Evolutionary conservation across 2,888 invertebrate genomes (phyloP).

Genomic region (Erebia aethiops): DNA sequence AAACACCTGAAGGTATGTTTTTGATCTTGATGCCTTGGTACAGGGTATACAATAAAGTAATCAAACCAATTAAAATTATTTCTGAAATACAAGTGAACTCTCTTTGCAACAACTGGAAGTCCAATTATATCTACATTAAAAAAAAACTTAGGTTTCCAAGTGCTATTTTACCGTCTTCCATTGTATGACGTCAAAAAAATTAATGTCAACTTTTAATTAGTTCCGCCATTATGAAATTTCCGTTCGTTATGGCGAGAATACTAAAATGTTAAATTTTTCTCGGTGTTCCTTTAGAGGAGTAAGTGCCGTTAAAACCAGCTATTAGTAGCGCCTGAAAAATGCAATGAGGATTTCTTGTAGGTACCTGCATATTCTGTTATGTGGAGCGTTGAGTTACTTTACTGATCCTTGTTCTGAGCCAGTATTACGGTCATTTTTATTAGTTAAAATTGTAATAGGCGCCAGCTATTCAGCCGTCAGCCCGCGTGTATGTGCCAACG

Average conservation of each 20-base stretch:
- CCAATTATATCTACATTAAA: conserved; percentile 4
- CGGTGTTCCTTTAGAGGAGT: conserved; percentile 10
- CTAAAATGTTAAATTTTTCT: conserved; percentile 2
- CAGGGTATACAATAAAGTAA: too few relatives aligned
- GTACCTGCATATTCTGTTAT: neutral
- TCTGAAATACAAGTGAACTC: neutral
- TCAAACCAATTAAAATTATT: neutral
- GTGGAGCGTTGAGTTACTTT: neutral
- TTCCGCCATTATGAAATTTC: conserved; percentile 18
- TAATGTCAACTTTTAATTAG: conserved; percentile 23
- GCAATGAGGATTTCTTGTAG: conserved; percentile 6
- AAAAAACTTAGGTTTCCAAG: neutral
- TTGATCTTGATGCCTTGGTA: too few relatives aligned
- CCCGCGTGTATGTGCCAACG: too few relatives aligned
- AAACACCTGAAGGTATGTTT: too few relatives aligned
- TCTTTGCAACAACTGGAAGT: neutral
- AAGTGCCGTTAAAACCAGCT: conserved; percentile 8
- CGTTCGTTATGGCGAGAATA: conserved; percentile 9
- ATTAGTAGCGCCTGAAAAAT: conserved; percentile 3
- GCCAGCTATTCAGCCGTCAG: too few relatives aligned
- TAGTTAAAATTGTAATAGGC: too few relatives aligned
- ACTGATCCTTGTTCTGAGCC: too few relatives aligned
- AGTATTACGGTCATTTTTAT: too few relatives aligned
- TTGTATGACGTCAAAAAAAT: conserved; percentile 6
- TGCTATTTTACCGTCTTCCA: conserved; percentile 12